Base-by-base conservation (phyloP, 2,797 vertebrate species). In the Liasis olivaceus region DNA sequence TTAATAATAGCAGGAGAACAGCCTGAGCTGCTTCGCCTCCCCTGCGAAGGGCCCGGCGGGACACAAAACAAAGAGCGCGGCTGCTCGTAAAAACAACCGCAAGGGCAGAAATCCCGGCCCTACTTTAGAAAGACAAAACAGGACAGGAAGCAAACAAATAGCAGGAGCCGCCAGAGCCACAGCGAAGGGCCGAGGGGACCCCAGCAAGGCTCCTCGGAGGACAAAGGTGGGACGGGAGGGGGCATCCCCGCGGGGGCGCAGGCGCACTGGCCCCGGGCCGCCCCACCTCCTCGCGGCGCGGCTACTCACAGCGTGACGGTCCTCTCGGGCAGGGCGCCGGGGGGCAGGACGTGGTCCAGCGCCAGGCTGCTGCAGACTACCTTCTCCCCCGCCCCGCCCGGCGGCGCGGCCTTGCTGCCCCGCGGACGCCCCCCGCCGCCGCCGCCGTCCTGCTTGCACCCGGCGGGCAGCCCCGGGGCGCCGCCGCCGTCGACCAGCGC, bases 301-400 rank as follows among this genome's bases (percentile, higher is more conserved):
- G 31, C 91, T 98, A 99, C 99, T 99, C 97, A 99, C 99, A 99
- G 97, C 28, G 98, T 98, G 96, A 98, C 98, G 11, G 99, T 99
- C 95, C 98, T 97, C 98, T 99, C 99, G 93, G 99, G 98, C 93
- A 99, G 98, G 14, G 98, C 95, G 87, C 98, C 98, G 24, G 98
- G 97, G 22, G 98, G 98, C 72, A 98, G 94, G 96, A 98, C 98
- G 96, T 98, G 98, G 93, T 97, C 97, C 90, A 99, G 98, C 94
- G 99, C 99, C 98, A 99, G 98, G 97, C 98, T 99, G 97, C 98
- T 99, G 97, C 99, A 99, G 62, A 99, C 98, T 96, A 99, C 98
- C 93, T 98, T 99, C 95, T 96, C 97, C 98, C 98, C 12, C 94
- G 85, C 95, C 94, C 36, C 89, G 7, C 17, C 87, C 84, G 97